phyloP scores from a whole-genome alignment of 2,888 invertebrate genomes.

The Stenoptilia bipunctidactyla region DNA sequence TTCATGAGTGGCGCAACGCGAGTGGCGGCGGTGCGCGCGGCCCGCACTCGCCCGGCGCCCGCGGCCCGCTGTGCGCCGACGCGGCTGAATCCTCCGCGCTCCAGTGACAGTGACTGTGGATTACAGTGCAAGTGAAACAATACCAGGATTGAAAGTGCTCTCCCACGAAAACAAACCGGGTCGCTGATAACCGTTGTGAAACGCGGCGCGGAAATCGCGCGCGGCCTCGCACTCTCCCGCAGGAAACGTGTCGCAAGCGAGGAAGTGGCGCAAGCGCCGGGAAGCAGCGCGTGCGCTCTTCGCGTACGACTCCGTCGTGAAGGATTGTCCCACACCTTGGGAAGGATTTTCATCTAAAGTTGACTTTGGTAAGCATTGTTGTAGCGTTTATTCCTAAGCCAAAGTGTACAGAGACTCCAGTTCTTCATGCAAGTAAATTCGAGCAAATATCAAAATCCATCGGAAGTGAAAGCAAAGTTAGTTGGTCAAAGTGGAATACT shows the following conservation, averaged over 20 bases:
- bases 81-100: slow-evolving; percentile 48
- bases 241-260: slow-evolving; percentile 65
- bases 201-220: slow-evolving; percentile 26
- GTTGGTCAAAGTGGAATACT: too few species aligned
- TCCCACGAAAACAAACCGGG: slow-evolving; percentile 56
- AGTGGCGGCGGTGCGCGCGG: slow-evolving; percentile 49
- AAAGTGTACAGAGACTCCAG: too few species aligned
- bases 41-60: slow-evolving; percentile 69
- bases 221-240: slow-evolving; percentile 65
- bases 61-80: slow-evolving; percentile 66
- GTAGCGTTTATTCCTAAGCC: too few species aligned
- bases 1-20: slow-evolving; percentile 67
- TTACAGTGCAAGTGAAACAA: slow-evolving; percentile 64
- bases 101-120: slow-evolving; percentile 45
- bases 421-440: too few species aligned
- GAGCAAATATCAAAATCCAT: too few species aligned
- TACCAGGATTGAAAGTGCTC: slow-evolving; percentile 55
- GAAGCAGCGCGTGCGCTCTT: slow-evolving; percentile 50
- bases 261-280: slow-evolving; percentile 66
- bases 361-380: slow-evolving; percentile 11
- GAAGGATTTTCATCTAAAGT: slow-evolving; percentile 32
- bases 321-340: slow-evolving; percentile 32
- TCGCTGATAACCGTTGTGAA: slow-evolving; percentile 57
- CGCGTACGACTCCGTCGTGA: slow-evolving; percentile 45
- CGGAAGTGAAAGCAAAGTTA: too few species aligned